These are phyloP conservation scores for Tapirus terrestris DNA, from an alignment of 2,113 vertebrate genomes.

Conservation along the genomic window DNA sequence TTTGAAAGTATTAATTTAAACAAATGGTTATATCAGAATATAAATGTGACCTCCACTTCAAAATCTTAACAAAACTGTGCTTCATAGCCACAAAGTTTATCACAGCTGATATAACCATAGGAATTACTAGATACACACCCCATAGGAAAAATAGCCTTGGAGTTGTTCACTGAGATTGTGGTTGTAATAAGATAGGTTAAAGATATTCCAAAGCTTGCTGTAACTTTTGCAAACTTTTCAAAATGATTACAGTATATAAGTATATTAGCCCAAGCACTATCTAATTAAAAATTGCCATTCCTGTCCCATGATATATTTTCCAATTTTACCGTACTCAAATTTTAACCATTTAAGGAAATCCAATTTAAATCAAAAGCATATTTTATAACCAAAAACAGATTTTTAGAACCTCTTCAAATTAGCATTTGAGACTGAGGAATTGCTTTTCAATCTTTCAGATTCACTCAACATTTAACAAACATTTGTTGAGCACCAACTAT, in stretches of 20 bases:
- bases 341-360: constrained; percentile 56
- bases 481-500: constrained; percentile 28
- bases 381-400: constrained; percentile 22
- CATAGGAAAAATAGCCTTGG: not conserved
- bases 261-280: not conserved
- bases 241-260: not conserved
- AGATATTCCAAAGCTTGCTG: not conserved
- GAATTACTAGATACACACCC: not conserved
- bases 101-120: not conserved
- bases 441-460: not conserved
- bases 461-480: constrained; percentile 31
- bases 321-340: constrained; percentile 27
- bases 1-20: constrained; percentile 34
- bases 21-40: not conserved
- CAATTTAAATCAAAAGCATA: constrained; percentile 27
- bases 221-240: constrained; percentile 34
- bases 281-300: constrained; percentile 11
- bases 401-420: constrained; percentile 47
- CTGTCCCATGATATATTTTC: not conserved
- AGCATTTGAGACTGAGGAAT: constrained; percentile 50
- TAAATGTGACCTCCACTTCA: not conserved
- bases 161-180: not conserved
- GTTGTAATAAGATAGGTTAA: not conserved
- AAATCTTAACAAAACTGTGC: constrained; percentile 46
- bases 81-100: not conserved